Conservation (phyloP, 2,797 vertebrate species). For the Gouania willdenowi region DNA sequence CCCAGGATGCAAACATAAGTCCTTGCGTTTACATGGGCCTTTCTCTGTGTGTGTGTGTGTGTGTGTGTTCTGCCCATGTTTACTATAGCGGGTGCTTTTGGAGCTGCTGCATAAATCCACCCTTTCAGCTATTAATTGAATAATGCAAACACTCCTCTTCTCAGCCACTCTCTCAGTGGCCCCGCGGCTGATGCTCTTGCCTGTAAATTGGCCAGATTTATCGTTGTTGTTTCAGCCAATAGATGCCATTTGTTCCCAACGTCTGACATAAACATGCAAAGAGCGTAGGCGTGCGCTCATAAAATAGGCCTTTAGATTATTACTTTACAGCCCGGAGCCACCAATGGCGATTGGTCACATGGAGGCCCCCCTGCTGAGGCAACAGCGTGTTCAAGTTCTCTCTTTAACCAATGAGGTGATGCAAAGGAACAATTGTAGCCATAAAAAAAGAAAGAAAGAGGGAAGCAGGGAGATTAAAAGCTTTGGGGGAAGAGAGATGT, state of each 20-base stretch:
- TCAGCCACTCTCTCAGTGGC: constrained; percentile 61
- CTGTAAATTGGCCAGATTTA: constrained; percentile 68
- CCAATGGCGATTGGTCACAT: constrained; percentile 27
- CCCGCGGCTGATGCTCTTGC: constrained; percentile 33
- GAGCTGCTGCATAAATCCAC: constrained; percentile 69
- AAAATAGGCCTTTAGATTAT: constrained; percentile 61
- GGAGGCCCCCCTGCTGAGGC: constrained; percentile 54
- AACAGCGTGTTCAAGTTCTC: constrained; percentile 66
- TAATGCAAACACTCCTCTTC: constrained; percentile 70
- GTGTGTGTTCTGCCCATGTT: constrained; percentile 28
- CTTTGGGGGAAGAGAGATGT: constrained; percentile 49
- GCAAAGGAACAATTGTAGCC: constrained; percentile 57
- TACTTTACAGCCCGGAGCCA: constrained; percentile 70
- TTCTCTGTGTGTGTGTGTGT: constrained; percentile 40
- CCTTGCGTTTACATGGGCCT: constrained; percentile 58
- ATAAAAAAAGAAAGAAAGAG: constrained; percentile 41
- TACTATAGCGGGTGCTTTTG: constrained; percentile 54
- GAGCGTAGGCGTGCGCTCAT: constrained; percentile 69
- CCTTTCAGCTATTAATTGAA: constrained; percentile 76
- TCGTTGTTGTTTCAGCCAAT: constrained; percentile 72
- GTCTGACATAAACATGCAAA: constrained; percentile 77
- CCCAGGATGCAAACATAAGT: constrained; percentile 66
- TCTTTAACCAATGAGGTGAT: constrained; percentile 56
- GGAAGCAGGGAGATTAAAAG: constrained; percentile 15
- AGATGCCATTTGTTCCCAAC: constrained; percentile 74